These are phyloP conservation scores for Fregetta grallaria DNA, from an alignment of 2,113 vertebrate species.

Conservation along the genomic window DNA sequence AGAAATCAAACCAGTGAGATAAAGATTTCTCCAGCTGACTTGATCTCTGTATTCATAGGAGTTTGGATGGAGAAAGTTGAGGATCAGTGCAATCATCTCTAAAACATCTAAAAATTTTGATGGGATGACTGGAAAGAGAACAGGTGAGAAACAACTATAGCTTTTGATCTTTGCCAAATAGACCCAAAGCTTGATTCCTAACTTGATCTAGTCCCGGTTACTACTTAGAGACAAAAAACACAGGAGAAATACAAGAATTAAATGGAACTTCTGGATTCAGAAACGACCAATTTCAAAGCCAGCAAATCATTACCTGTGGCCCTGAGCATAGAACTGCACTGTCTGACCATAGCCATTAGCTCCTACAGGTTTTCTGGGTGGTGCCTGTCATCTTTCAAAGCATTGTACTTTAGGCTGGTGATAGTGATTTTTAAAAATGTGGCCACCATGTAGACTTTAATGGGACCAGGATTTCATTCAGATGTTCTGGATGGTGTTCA, in stretches of 20 bases:
- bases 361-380: neutral
- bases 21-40: constrained; percentile 25
- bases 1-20: constrained; percentile 49
- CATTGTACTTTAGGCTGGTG: neutral
- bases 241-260: neutral
- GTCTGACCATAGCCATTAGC: neutral
- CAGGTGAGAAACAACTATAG: neutral
- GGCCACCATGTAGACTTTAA: rapidly evolving
- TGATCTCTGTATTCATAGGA: constrained; percentile 27
- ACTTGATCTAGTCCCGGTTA: neutral
- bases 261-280: constrained; percentile 22
- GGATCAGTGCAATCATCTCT: constrained; percentile 20
- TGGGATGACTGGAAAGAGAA: constrained; percentile 24
- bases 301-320: neutral
- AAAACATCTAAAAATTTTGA: constrained; percentile 40
- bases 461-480: neutral
- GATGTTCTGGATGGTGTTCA: neutral
- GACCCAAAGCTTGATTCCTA: neutral
- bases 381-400: neutral
- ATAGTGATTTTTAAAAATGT: neutral
- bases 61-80: neutral
- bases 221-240: neutral
- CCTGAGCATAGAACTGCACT: neutral
- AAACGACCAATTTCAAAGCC: constrained; percentile 5
- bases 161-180: constrained; percentile 9